Percentiles rank a stretch among this genome's conserved stretches.
These are phyloP conservation scores for Lymantria dispar DNA, from an alignment of 2,888 invertebrate genomes.

Conservation along the genomic window DNA sequence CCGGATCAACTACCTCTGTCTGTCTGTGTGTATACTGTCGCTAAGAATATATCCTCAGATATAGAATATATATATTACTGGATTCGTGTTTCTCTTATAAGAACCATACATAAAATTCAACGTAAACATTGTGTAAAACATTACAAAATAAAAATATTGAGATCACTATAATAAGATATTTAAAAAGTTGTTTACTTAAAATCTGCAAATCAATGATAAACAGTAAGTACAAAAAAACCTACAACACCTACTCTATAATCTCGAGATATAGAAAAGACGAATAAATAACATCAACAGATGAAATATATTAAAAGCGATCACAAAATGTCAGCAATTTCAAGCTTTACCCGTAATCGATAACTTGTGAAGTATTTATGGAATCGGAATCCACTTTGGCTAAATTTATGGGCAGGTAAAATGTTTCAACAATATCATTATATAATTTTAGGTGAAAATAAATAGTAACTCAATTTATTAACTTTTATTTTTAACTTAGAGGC, in stretches of 20 bases:
- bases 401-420: slow-evolving; percentile 24
- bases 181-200: too few species aligned
- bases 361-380: slow-evolving; percentile 30
- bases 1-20: too few species aligned
- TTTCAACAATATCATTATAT: slow-evolving; percentile 4
- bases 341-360: slow-evolving; percentile 28
- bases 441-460: slow-evolving; percentile 1
- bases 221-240: neutral
- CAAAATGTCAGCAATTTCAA: slow-evolving; percentile 23
- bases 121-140: too few species aligned
- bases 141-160: too few species aligned
- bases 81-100: too few species aligned
- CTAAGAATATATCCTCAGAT: too few species aligned
- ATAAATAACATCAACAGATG: slow-evolving; percentile 1
- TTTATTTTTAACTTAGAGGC: neutral
- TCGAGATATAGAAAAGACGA: neutral
- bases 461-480: neutral
- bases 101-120: too few species aligned
- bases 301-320: neutral
- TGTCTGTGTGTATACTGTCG: too few species aligned
- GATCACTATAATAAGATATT: too few species aligned
- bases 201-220: neutral
- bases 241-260: neutral
- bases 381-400: slow-evolving; percentile 24
- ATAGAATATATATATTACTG: too few species aligned